Evolutionary conservation across 1,140 invertebrate species (phyloP).

Genomic region (Drosophila murphyi): DNA sequence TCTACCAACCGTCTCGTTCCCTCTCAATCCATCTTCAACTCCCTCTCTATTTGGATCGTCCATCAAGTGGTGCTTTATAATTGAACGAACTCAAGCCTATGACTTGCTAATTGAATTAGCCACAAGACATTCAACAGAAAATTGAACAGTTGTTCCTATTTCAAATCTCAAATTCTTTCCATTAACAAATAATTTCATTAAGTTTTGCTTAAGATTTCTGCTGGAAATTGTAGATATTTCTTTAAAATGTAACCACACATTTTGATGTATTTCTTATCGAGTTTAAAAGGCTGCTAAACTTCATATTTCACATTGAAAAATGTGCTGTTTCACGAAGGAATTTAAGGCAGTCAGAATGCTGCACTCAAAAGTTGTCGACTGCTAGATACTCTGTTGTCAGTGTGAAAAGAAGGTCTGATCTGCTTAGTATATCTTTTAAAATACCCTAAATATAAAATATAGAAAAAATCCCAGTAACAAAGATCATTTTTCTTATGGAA

Average conservation of each 20-base stretch:
- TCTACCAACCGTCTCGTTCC: neutral
- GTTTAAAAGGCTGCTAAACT: neutral
- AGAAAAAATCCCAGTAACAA: too few relatives aligned
- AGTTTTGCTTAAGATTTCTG: neutral
- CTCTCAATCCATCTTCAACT: neutral
- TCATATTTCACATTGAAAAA: neutral
- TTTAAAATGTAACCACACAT: neutral
- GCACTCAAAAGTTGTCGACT: neutral
- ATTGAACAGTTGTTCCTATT: conserved; percentile 11
- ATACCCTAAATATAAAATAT: too few relatives aligned
- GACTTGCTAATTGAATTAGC: conserved; percentile 66
- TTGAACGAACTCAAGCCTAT: conserved; percentile 72
- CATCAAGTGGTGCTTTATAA: conserved; percentile 67
- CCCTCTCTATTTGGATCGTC: conserved; percentile 26
- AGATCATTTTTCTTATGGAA: too few relatives aligned
- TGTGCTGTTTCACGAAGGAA: neutral
- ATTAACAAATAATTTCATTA: conserved; percentile 1
- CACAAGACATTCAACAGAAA: neutral
- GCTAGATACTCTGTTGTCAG: neutral
- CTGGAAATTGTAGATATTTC: neutral
- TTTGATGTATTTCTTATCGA: neutral
- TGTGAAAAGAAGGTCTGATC: too few relatives aligned
- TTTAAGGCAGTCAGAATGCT: neutral
- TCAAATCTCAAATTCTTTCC: conserved; percentile 20
- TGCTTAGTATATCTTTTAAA: too few relatives aligned